These are phyloP conservation scores for Barbus barbus DNA, from an alignment of 2,113 vertebrate species.

Conservation along the genomic window DNA sequence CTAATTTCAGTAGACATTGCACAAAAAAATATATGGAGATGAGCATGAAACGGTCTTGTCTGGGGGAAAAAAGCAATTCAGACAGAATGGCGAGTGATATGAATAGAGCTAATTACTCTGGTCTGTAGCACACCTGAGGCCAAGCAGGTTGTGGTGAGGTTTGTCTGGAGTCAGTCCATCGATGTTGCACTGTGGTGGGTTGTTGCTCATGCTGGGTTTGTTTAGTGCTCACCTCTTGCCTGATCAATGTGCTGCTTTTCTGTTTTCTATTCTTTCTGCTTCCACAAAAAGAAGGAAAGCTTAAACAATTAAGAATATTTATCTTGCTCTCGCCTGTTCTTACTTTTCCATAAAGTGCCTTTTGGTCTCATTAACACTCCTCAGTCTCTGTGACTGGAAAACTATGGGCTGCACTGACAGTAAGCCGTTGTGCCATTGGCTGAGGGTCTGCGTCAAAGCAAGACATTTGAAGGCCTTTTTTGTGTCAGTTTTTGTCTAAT, in stretches of 20 bases:
- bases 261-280: conserved; percentile 43
- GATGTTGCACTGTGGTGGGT: conserved; percentile 15
- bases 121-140: conserved; percentile 24
- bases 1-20: not conserved
- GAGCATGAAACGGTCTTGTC: not conserved
- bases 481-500: not conserved
- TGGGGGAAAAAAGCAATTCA: not conserved
- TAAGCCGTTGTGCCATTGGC: not conserved
- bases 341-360: conserved; percentile 13
- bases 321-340: not conserved
- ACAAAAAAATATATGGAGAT: conserved; percentile 38
- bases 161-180: conserved; percentile 39
- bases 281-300: not conserved
- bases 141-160: conserved; percentile 27
- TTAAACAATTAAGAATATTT: not conserved
- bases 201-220: conserved; percentile 53
- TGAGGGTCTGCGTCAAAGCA: not conserved
- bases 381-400: not conserved
- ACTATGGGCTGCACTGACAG: not conserved
- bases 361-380: not conserved
- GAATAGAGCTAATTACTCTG: conserved; percentile 46
- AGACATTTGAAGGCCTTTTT: not conserved
- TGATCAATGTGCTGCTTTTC: conserved; percentile 50
- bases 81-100: conserved; percentile 28
- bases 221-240: conserved; percentile 40